Percentiles rank a stretch among this genome's conserved stretches.
Conservation (phyloP, 2,888 invertebrate species). For the Noctua comes region DNA sequence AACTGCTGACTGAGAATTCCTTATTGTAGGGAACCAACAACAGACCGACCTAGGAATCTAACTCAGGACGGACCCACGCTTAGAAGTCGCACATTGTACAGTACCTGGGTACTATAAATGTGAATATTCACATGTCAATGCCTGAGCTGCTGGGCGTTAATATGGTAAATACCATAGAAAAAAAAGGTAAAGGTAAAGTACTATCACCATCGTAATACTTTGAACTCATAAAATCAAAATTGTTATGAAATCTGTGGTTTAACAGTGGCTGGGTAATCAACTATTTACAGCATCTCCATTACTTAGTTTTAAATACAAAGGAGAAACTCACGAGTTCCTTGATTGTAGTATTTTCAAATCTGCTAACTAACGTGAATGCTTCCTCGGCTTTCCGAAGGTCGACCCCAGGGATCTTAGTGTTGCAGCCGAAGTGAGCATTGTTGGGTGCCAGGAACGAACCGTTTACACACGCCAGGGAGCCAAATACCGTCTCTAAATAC, state of each 20-base stretch:
- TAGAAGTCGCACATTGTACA: not conserved
- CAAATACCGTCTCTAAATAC: conserved; percentile 95
- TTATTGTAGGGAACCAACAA: not conserved
- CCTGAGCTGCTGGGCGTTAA: not conserved
- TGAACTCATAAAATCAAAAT: not conserved
- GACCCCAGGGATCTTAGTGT: conserved; percentile 95
- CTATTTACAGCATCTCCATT: not conserved
- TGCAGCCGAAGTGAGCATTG: conserved; percentile 94
- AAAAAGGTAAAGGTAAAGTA: too few species aligned
- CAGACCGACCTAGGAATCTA: not conserved
- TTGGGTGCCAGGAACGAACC: conserved; percentile 94
- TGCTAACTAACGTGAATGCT: conserved; percentile 93
- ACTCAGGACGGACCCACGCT: not conserved
- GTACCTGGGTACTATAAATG: not conserved
- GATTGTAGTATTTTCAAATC: conserved; percentile 93
- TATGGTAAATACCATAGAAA: too few species aligned
- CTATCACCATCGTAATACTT: too few species aligned
- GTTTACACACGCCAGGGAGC: conserved; percentile 96
- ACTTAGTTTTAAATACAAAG: not conserved
- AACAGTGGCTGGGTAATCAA: not conserved
- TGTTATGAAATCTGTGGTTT: not conserved
- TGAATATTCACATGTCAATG: not conserved
- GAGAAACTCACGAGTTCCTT: conserved; percentile 89
- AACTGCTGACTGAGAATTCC: not conserved
- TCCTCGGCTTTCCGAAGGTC: conserved; percentile 92